Conservation (phyloP, 2,113 vertebrate genomes). For the Bothrops jararaca region DNA sequence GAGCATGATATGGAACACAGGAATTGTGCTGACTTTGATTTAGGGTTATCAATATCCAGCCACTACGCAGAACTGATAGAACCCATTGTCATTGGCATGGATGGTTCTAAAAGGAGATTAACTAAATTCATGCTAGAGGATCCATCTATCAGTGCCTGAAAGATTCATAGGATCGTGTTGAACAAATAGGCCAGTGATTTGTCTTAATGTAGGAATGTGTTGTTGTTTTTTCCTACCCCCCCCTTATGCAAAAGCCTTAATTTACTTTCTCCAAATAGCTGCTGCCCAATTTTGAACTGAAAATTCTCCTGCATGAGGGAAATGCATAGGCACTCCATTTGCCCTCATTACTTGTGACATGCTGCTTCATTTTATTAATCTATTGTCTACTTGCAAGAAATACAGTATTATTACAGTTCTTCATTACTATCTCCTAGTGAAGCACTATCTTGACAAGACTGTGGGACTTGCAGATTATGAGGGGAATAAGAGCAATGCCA, state of each 20-base stretch:
- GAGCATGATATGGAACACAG: background rate
- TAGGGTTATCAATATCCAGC: background rate
- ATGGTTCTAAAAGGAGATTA: background rate
- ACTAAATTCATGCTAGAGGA: background rate
- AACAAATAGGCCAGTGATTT: background rate
- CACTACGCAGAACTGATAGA: background rate
- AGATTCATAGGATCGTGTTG: background rate
- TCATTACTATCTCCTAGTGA: background rate
- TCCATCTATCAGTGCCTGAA: background rate
- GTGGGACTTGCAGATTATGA: background rate
- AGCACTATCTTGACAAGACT: background rate
- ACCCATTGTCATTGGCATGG: background rate
- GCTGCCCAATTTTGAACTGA: rapidly evolving
- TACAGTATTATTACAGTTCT: background rate
- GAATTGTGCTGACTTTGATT: background rate
- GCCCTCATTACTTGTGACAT: background rate
- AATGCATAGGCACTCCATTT: background rate
- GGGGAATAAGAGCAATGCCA: too few relatives aligned
- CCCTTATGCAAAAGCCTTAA: background rate
- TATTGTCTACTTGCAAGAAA: rapidly evolving
- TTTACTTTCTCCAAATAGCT: too few relatives aligned
- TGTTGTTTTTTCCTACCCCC: background rate
- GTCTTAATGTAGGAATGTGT: background rate
- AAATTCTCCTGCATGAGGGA: background rate
- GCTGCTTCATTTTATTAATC: background rate